phyloP scores from a whole-genome alignment of 1,140 invertebrate genomes.

The Gonatopus flavifemur region DNA sequence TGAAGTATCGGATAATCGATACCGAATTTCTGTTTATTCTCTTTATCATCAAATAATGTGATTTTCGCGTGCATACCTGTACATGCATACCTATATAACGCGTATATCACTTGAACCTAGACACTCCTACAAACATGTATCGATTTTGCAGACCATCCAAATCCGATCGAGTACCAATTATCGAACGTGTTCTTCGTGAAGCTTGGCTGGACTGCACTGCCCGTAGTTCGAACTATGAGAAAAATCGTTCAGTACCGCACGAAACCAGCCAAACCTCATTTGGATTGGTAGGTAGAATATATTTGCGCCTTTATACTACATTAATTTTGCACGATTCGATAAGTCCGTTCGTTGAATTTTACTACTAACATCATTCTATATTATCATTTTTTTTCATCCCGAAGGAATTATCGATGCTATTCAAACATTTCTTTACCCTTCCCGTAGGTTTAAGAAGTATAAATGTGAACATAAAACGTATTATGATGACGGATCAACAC shows the following conservation, averaged over 20 bases:
- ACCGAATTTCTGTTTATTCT: too few relatives aligned
- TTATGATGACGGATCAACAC: slow-evolving; percentile 22
- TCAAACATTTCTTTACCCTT: not conserved
- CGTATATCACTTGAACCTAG: slow-evolving; percentile 3
- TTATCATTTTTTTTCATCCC: too few relatives aligned
- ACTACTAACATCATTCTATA: too few relatives aligned
- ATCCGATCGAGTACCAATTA: slow-evolving; percentile 46
- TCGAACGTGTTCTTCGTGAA: slow-evolving; percentile 35
- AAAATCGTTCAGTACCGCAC: slow-evolving; percentile 27
- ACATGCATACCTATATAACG: not conserved
- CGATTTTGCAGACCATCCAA: slow-evolving; percentile 28
- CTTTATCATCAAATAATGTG: slow-evolving; percentile 14
- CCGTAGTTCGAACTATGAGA: slow-evolving; percentile 23
- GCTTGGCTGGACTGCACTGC: slow-evolving; percentile 33
- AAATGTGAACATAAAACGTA: slow-evolving; percentile 6
- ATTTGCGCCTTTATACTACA: too few relatives aligned
- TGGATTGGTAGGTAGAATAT: slow-evolving; percentile 23
- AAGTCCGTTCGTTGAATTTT: too few relatives aligned
- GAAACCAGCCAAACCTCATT: slow-evolving; percentile 24
- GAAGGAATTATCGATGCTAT: too few relatives aligned
- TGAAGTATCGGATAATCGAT: too few relatives aligned
- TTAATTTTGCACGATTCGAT: too few relatives aligned
- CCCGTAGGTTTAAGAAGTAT: slow-evolving; percentile 22
- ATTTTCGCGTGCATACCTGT: slow-evolving; percentile 4
- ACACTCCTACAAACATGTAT: slow-evolving; percentile 35